Evolutionary conservation across 64 coral and sea anemone species (phyloP).

Genomic region (Porites lutea): DNA sequence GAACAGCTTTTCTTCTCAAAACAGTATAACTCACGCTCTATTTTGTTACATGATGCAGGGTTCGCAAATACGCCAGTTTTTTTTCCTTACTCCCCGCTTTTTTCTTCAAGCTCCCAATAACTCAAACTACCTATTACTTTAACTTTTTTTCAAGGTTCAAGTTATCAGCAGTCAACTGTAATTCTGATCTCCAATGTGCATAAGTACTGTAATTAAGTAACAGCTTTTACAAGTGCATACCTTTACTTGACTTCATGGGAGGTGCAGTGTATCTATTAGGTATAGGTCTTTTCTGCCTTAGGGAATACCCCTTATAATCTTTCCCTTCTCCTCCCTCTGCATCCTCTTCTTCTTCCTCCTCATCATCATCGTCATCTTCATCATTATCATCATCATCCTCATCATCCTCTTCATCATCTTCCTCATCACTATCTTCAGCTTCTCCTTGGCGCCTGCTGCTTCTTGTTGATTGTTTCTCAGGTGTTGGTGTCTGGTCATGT

Average conservation of each 20-base stretch:
- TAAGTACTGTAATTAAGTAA: no score
- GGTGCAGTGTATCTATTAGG: constrained; percentile 94
- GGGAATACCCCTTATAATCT: constrained; percentile 77
- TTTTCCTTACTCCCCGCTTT: no score
- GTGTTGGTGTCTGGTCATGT: constrained; percentile 78
- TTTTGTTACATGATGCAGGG: no score
- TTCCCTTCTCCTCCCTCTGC: constrained; percentile 64
- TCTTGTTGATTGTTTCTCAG: constrained; percentile 52
- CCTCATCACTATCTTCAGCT: constrained; percentile 62
- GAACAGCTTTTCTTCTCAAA: no score
- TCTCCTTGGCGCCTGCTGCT: constrained; percentile 26
- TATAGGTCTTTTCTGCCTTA: constrained; percentile 86
- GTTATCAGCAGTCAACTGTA: no score
- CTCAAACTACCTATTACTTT: no score
- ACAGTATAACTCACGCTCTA: no score
- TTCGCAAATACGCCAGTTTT: no score
- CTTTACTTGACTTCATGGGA: constrained; percentile 71
- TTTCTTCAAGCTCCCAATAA: no score
- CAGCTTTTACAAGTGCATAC: constrained; percentile 6
- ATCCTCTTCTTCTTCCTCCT: constrained; percentile 77
- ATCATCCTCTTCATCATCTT: constrained; percentile 53
- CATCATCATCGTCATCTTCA: constrained; percentile 66
- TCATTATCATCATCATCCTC: constrained; percentile 42
- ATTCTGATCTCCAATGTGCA: no score
- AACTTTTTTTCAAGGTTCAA: no score